A percentile compares a stretch with the other conserved stretches of the same genome.
phyloP scores from a whole-genome alignment of 2,888 invertebrate species.

The Tenthredo mesomela region DNA sequence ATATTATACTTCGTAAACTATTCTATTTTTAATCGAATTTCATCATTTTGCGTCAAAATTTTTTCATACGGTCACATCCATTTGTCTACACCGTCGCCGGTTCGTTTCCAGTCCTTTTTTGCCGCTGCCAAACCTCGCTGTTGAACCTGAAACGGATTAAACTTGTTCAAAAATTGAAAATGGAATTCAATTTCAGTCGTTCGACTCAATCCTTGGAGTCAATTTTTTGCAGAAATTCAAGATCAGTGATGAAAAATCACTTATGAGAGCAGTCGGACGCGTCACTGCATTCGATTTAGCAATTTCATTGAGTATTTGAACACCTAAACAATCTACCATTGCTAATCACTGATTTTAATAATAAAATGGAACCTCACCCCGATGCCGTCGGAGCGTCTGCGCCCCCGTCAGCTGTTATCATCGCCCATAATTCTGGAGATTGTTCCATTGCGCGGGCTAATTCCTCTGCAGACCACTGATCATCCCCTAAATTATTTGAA shows the following conservation, averaged over 20 bases:
- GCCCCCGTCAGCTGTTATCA: constrained; percentile 19
- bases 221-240: neutral
- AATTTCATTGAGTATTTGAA: neutral
- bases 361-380: constrained; percentile 11
- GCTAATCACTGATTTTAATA: neutral
- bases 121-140: constrained; percentile 69
- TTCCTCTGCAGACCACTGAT: constrained; percentile 68
- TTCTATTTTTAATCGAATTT: constrained; percentile 47
- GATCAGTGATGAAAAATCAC: neutral
- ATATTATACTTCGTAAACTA: constrained; percentile 54
- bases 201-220: neutral
- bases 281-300: neutral
- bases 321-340: neutral
- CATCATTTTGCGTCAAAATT: neutral
- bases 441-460: constrained; percentile 73
- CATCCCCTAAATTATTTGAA: constrained; percentile 53
- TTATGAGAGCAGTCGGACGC: neutral
- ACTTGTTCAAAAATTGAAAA: neutral
- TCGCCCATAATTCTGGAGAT: constrained; percentile 71
- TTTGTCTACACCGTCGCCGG: constrained; percentile 33
- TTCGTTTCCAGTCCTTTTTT: constrained; percentile 64
- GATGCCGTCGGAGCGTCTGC: constrained; percentile 16
- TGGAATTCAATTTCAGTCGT: neutral
- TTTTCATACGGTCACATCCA: constrained; percentile 24
- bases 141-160: constrained; percentile 50